Percentiles rank a stretch among this genome's conserved stretches.
phyloP scores from a whole-genome alignment of 2,113 vertebrate genomes.

The Dendropsophus ebraccatus region DNA sequence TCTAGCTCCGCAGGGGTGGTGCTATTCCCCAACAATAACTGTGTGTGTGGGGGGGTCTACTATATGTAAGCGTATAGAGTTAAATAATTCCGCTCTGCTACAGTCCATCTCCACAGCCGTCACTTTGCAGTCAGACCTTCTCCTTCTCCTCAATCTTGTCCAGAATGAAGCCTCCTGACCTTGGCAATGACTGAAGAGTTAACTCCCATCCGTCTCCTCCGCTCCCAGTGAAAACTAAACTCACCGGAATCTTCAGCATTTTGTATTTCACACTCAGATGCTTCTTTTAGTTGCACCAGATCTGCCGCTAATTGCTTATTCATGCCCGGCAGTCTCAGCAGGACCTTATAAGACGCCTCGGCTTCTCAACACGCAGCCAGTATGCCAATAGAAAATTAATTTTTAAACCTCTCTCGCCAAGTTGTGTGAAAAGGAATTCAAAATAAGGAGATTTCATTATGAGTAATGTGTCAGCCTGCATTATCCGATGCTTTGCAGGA shows the following conservation, averaged over 20 bases:
- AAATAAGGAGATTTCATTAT: slow-evolving; percentile 56
- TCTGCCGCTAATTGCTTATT: slow-evolving; percentile 58
- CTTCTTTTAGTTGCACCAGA: slow-evolving; percentile 54
- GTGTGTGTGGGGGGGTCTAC: too few relatives aligned
- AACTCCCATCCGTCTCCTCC: neutral
- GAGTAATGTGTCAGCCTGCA: slow-evolving; percentile 56
- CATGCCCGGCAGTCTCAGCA: slow-evolving; percentile 56
- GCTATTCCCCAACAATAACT: too few relatives aligned
- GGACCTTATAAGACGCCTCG: slow-evolving; percentile 51
- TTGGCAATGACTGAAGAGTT: neutral
- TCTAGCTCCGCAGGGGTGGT: too few relatives aligned
- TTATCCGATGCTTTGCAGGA: slow-evolving; percentile 54
- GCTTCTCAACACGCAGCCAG: slow-evolving; percentile 43
- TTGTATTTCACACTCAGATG: slow-evolving; percentile 55
- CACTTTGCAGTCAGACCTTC: too few relatives aligned
- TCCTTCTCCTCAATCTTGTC: too few relatives aligned
- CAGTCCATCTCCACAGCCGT: too few relatives aligned
- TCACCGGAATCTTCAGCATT: slow-evolving; percentile 36
- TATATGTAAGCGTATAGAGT: too few relatives aligned
- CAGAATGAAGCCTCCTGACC: neutral
- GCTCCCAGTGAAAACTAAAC: slow-evolving; percentile 6
- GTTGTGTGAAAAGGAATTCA: slow-evolving; percentile 58
- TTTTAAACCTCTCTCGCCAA: slow-evolving; percentile 59
- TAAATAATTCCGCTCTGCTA: too few relatives aligned
- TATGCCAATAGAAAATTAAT: slow-evolving; percentile 60